Percentiles rank a stretch among this genome's conserved stretches.
Evolutionary conservation across 2,888 invertebrate genomes (phyloP).

Genomic region (Cenopis cana): DNA sequence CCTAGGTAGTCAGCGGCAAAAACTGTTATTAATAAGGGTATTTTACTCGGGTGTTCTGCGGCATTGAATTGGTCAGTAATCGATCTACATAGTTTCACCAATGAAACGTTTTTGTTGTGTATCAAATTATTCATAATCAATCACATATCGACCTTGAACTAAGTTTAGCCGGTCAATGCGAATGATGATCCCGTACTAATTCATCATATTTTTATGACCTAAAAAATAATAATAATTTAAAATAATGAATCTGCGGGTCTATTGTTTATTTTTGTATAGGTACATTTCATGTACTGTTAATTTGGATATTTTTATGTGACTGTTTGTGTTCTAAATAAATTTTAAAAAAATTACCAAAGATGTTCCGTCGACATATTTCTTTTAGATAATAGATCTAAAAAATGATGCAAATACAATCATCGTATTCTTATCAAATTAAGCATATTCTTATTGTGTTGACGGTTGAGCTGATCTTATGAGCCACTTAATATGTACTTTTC

Average conservation of each 20-base stretch:
- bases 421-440: background rate
- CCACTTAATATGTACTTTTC: too few relatives aligned
- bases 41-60: slow-evolving; percentile 55
- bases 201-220: background rate
- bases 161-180: background rate
- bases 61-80: slow-evolving; percentile 53
- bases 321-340: too few relatives aligned
- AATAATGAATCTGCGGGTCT: too few relatives aligned
- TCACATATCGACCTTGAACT: slow-evolving; percentile 35
- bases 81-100: slow-evolving; percentile 51
- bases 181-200: background rate
- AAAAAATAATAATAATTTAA: too few relatives aligned
- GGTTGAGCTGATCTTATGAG: too few relatives aligned
- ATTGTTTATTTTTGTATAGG: too few relatives aligned
- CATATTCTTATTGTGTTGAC: background rate
- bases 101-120: slow-evolving; percentile 37
- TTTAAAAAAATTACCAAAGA: too few relatives aligned
- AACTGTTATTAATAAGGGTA: slow-evolving; percentile 58
- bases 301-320: too few relatives aligned
- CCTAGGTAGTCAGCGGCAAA: slow-evolving; percentile 57
- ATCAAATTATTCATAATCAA: slow-evolving; percentile 32
- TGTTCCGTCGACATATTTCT: background rate
- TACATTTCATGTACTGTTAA: too few relatives aligned
- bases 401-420: background rate
- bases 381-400: background rate